Percentiles rank a stretch among this genome's conserved stretches.
These are phyloP conservation scores for Tanypteryx hageni DNA, from an alignment of 2,888 invertebrate species.

Conservation along the genomic window DNA sequence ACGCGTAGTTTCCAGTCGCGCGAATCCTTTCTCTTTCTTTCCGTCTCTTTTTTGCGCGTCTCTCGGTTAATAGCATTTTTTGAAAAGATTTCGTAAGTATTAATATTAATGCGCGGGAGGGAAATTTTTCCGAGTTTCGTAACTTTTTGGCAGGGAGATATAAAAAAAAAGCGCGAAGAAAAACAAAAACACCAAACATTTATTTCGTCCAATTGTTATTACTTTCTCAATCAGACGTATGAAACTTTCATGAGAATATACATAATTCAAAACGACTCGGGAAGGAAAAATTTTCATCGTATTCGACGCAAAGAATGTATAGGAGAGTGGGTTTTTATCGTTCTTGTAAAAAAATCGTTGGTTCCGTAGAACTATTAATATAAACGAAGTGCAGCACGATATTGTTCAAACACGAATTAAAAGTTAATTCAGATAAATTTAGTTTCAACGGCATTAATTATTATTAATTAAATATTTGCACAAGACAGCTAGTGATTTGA, in stretches of 20 bases:
- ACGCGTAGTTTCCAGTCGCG: not conserved
- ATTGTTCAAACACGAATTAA: too few relatives aligned
- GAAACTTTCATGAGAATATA: conserved; percentile 59
- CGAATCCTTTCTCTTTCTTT: not conserved
- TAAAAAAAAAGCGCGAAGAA: conserved; percentile 25
- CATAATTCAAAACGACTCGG: conserved; percentile 42
- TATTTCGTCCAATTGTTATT: conserved; percentile 62
- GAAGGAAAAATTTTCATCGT: conserved; percentile 30
- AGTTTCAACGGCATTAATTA: too few relatives aligned
- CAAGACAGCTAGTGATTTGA: too few relatives aligned
- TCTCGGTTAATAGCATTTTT: conserved; percentile 9
- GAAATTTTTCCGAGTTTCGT: not conserved
- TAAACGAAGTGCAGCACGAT: not conserved
- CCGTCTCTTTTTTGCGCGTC: not conserved
- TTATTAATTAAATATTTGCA: too few relatives aligned
- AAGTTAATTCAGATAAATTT: too few relatives aligned
- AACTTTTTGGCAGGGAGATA: not conserved
- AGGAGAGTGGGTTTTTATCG: conserved; percentile 12
- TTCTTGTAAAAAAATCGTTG: not conserved
- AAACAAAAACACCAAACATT: conserved; percentile 24
- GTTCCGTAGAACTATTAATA: conserved; percentile 10
- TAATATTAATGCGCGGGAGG: not conserved
- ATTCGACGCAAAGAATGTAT: conserved; percentile 29
- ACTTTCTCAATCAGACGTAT: conserved; percentile 61
- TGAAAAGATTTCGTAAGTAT: not conserved